phyloP scores from a whole-genome alignment of 2,888 invertebrate genomes.

The Hipparchia sbordonii region DNA sequence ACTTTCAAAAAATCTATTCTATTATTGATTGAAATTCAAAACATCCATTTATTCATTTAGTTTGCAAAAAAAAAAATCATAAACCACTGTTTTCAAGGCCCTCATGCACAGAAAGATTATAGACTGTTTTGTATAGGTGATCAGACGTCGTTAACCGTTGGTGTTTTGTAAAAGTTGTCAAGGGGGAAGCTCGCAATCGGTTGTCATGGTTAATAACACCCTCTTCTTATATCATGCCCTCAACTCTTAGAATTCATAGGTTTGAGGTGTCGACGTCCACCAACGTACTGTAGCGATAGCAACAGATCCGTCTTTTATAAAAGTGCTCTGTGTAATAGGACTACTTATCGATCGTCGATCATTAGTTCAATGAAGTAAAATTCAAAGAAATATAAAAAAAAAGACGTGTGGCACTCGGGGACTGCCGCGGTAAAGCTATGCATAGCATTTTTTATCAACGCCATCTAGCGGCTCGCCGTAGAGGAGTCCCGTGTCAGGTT shows the following conservation, averaged over 20 bases:
- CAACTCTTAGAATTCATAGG: slow-evolving; percentile 51
- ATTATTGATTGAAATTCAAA: neutral
- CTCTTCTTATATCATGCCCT: slow-evolving; percentile 52
- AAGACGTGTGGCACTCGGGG: too few species aligned
- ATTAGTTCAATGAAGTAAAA: neutral
- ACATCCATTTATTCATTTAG: neutral
- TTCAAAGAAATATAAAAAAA: neutral
- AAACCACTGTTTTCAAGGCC: slow-evolving; percentile 31
- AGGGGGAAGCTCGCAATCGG: slow-evolving; percentile 57
- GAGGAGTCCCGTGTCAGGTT: too few species aligned
- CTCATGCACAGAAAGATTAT: slow-evolving; percentile 67
- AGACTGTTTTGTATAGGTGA: slow-evolving; percentile 75
- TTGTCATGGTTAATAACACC: slow-evolving; percentile 80
- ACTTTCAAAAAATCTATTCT: neutral
- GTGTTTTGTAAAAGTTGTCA: slow-evolving; percentile 71
- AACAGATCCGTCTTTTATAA: slow-evolving; percentile 61
- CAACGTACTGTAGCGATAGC: slow-evolving; percentile 59
- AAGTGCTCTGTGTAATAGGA: slow-evolving; percentile 4
- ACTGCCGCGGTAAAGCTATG: too few species aligned
- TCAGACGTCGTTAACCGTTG: slow-evolving; percentile 70
- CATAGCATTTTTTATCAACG: too few species aligned
- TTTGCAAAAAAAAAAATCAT: neutral
- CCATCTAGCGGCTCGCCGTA: too few species aligned
- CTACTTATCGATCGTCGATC: neutral
- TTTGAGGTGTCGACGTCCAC: slow-evolving; percentile 46